These are phyloP conservation scores for Eurytoma adleriae DNA, from an alignment of 2,888 invertebrate species.

Conservation along the genomic window DNA sequence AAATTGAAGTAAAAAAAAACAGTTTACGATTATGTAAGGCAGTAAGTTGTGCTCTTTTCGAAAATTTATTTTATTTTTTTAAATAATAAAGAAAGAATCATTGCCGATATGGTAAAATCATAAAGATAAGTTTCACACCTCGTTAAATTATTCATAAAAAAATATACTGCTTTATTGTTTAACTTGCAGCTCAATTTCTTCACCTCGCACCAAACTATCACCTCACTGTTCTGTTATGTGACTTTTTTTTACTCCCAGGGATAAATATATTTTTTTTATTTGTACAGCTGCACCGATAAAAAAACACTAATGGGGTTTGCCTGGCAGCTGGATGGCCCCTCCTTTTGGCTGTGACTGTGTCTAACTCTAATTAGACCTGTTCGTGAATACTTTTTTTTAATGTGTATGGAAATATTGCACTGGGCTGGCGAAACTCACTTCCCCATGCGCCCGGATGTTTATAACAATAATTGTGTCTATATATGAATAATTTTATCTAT, in stretches of 20 bases:
- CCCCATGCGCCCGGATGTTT: constrained; percentile 18
- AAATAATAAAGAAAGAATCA: no score
- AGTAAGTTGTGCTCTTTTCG: no score
- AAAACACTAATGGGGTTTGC: constrained; percentile 49
- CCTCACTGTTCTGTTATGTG: background rate
- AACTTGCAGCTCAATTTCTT: constrained; percentile 33
- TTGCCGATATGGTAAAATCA: no score
- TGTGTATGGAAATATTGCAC: constrained; percentile 42
- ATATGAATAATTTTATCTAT: constrained; percentile 17
- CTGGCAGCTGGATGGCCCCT: constrained; percentile 45
- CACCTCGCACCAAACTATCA: constrained; percentile 23
- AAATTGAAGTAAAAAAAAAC: no score
- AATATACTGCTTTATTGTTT: background rate
- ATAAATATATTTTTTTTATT: no score
- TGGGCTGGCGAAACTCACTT: constrained; percentile 39
- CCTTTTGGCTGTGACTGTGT: constrained; percentile 48
- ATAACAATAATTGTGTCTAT: constrained; percentile 25
- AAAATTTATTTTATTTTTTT: no score
- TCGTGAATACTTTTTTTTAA: constrained; percentile 51
- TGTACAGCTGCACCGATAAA: constrained; percentile 29
- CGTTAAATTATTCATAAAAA: no score
- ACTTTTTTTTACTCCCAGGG: no score
- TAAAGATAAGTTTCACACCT: no score
- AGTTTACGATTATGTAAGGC: no score
- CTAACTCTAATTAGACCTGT: constrained; percentile 58